Evolutionary conservation across 30 jellyfish, hydroid and myxozoan genomes (phyloP), one percentile per base, ranked within the genome.

Genomic region (Pseudorhiza aurosa): DNA sequence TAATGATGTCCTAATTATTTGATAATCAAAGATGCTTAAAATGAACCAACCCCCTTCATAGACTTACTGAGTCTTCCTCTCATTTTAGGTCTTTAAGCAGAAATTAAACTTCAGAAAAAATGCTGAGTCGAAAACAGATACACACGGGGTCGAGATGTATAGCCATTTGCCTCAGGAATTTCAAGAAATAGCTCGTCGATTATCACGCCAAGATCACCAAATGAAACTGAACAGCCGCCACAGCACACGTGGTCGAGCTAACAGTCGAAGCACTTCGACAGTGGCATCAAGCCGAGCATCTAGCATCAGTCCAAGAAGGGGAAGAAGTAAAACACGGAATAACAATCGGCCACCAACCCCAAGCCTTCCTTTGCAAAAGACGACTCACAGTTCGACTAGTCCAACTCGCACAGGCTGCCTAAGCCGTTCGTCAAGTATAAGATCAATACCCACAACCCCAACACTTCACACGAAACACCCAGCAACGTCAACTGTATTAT

Each of bases 361-460:
- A 0, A 68, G 83, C 27, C 78, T 84, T 27, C 84, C 95, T 2
- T 49, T 68, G 47, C 72, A 47, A 57, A 72, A 72, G 39, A 72
- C 82, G 15, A 68, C 95, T 15, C 68, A 74, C 46, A 44, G 85
- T 21, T 37, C 75, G 35, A 71, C 65, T 49, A 88, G 97, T 63
- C 95, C 97, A n/a, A 30, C 77, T 43, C 90, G 82, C n/a, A 87
- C 58, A n/a, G 92, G 64, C 42, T 28, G 75, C 47, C 72, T 94
- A 58, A 94, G 99, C 57, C 96, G 99, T 18, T 94, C 99, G 9
- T 83, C 99, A 14, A 87, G 97, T 51, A 70, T 88, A 17, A 89
- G 99, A 28, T 94, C 99, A 4, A 87, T 94, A 49, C 99, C 99
- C 8, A 73, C 96, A 29, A 94, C 99, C 4, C 99, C 99, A 8